Evolutionary conservation across 2,113 vertebrate genomes (phyloP).

Genomic region (Loxodonta africana): DNA sequence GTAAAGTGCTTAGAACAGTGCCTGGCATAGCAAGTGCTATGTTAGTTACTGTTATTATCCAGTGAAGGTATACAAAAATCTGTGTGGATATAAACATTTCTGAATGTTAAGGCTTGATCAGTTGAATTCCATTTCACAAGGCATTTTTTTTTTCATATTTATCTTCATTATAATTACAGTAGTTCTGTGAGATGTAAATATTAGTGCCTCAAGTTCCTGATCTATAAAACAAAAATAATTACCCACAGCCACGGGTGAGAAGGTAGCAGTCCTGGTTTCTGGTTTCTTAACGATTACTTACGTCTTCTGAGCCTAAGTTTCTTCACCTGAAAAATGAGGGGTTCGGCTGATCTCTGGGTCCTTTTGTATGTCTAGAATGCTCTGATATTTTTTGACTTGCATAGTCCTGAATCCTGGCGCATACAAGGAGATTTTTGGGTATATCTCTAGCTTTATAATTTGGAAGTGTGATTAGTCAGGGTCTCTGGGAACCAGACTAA

Average conservation of each 20-base stretch:
- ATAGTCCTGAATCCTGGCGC: constrained; percentile 50
- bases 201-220: constrained; percentile 28
- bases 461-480: constrained; percentile 15
- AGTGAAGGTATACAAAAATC: constrained; percentile 42
- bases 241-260: not conserved
- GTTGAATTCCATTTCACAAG: constrained; percentile 33
- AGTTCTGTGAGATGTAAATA: constrained; percentile 25
- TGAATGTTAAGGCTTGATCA: constrained; percentile 46
- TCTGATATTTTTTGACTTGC: not conserved
- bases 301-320: constrained; percentile 50
- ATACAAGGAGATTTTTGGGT: not conserved
- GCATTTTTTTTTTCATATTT: constrained; percentile 27
- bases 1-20: constrained; percentile 12
- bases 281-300: constrained; percentile 25
- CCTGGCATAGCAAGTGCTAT: not conserved
- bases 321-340: not conserved
- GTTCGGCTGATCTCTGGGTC: not conserved
- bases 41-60: not conserved
- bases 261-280: constrained; percentile 20
- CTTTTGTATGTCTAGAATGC: constrained; percentile 32
- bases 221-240: constrained; percentile 18
- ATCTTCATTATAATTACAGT: constrained; percentile 26
- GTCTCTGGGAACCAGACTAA: constrained; percentile 17
- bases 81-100: constrained; percentile 13
- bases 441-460: constrained; percentile 18